Evolutionary conservation across 2,113 vertebrate species (phyloP).

Genomic region (Cyanoramphus novaezelandiae): DNA sequence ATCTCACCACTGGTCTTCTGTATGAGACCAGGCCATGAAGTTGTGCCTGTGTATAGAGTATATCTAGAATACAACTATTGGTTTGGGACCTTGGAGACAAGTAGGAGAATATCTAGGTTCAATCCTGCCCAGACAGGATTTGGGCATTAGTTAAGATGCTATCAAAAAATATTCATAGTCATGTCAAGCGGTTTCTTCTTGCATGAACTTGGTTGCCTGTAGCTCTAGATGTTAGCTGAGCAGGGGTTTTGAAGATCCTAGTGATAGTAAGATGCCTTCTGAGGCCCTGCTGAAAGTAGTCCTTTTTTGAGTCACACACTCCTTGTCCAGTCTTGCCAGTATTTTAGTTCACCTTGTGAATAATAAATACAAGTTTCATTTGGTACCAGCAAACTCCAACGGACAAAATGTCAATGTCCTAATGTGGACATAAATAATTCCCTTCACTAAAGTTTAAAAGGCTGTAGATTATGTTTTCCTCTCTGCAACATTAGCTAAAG

Average conservation of each 20-base stretch:
- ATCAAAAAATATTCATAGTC: neutral
- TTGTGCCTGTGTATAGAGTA: neutral
- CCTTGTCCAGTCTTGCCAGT: neutral
- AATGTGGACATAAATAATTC: neutral
- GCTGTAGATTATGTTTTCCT: neutral
- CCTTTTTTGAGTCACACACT: neutral
- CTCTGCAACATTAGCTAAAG: neutral
- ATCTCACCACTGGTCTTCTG: neutral
- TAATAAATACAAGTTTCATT: neutral
- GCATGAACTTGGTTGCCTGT: neutral
- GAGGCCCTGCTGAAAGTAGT: neutral
- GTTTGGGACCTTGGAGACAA: neutral
- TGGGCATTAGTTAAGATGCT: constrained; percentile 6
- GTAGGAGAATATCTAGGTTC: neutral
- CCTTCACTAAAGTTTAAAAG: neutral
- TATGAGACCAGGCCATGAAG: neutral
- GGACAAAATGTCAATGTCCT: neutral
- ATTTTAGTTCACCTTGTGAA: neutral
- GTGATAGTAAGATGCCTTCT: neutral
- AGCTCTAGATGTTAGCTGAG: constrained; percentile 18
- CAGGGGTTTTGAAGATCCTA: constrained; percentile 4
- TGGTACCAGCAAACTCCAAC: neutral
- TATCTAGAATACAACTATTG: neutral
- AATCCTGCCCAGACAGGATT: neutral
- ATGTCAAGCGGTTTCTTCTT: constrained; percentile 18